A percentile compares a stretch with the other conserved stretches of the same genome.
Evolutionary conservation across 2,888 invertebrate genomes (phyloP).

Genomic region (Campoletis raptor): DNA sequence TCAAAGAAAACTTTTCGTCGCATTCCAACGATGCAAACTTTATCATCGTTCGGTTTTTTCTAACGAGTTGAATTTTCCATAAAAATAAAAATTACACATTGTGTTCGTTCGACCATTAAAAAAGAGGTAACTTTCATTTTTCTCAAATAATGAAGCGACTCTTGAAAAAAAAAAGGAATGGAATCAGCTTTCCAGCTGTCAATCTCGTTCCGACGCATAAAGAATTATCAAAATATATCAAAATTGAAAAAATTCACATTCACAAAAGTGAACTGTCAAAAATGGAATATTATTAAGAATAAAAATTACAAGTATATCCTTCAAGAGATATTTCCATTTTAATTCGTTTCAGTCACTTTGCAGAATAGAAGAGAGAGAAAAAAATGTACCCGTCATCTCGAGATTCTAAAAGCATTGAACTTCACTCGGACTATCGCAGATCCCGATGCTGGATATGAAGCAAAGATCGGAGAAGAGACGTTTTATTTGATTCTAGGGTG

Average conservation of each 20-base stretch:
- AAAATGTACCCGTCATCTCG: not conserved
- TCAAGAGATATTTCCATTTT: not conserved
- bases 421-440: conserved; percentile 9
- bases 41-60: not conserved
- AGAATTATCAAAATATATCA: too few species aligned
- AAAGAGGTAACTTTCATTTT: too few species aligned
- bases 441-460: not conserved
- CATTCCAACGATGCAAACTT: too few species aligned
- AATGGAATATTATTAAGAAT: not conserved
- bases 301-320: not conserved
- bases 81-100: not conserved
- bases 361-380: conserved; percentile 14
- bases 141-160: too few species aligned
- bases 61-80: not conserved
- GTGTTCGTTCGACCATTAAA: too few species aligned
- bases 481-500: conserved; percentile 73
- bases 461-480: conserved; percentile 38
- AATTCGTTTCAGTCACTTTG: not conserved
- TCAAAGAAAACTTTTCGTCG: too few species aligned
- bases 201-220: too few species aligned
- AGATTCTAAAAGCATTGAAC: conserved; percentile 27
- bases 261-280: not conserved
- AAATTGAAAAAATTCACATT: too few species aligned
- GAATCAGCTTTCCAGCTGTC: too few species aligned
- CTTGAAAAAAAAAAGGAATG: too few species aligned